phyloP scores from a whole-genome alignment of 2,888 invertebrate genomes.

The Rhogogaster chlorosoma region DNA sequence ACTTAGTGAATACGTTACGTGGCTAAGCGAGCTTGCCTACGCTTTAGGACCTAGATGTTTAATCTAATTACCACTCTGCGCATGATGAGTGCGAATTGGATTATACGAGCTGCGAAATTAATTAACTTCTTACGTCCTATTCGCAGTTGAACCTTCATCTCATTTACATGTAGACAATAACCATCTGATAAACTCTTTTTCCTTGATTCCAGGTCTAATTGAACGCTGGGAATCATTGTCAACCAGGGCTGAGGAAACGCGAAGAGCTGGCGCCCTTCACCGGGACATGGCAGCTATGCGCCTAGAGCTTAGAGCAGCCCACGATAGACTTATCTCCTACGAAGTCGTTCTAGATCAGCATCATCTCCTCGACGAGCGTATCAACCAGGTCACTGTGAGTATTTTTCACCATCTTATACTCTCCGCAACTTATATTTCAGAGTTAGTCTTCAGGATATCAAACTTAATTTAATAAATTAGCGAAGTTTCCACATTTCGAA shows the following conservation, averaged over 20 bases:
- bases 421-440: background rate
- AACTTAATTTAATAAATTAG: background rate
- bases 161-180: background rate
- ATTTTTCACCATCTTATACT: background rate
- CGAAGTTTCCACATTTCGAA: background rate
- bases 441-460: background rate
- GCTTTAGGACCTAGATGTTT: slow-evolving; percentile 12
- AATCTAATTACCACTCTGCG: slow-evolving; percentile 16
- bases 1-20: background rate
- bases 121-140: background rate
- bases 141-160: background rate
- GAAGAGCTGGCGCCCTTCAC: slow-evolving; percentile 74
- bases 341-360: slow-evolving; percentile 72
- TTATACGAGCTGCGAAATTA: slow-evolving; percentile 1
- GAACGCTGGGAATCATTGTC: slow-evolving; percentile 78
- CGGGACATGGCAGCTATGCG: slow-evolving; percentile 74
- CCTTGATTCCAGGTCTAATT: slow-evolving; percentile 72
- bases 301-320: slow-evolving; percentile 71
- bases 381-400: slow-evolving; percentile 77
- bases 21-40: background rate
- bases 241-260: slow-evolving; percentile 75
- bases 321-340: slow-evolving; percentile 71
- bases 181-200: slow-evolving; percentile 4
- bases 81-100: slow-evolving; percentile 21
- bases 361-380: slow-evolving; percentile 76